Base-by-base conservation (phyloP, 2,113 vertebrate genomes). In the Girardinichthys multiradiatus region DNA sequence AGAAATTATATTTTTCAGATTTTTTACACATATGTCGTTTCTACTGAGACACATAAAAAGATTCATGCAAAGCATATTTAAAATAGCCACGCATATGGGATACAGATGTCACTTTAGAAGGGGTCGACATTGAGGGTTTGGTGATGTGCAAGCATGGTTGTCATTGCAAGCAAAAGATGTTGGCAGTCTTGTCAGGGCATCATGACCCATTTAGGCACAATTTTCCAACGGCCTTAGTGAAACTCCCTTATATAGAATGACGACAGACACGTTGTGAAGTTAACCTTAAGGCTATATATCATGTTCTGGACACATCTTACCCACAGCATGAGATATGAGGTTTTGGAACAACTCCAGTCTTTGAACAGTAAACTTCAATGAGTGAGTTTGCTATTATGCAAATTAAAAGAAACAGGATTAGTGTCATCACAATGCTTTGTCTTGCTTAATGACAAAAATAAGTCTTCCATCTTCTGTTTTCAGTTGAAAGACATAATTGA, bases 261-360 rank as follows among this genome's bases (percentile, higher is more conserved):
- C 85, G 80, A 88, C n/a, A 83, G 85, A 92, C 82, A 70, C 26
- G 4, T 83, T 83, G 26, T 64, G 59, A 84, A 85, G 72, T 70
- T 26, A 80, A 0, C 37, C 84, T 68, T 15, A n/a, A 67, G 64
- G 86, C 71, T 66, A 28, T 33, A 24, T 42, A 77, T 68, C 73
- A 72, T 77, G 61, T 42, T 72, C 62, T 57, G 12, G 12, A 62
- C 59, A n/a, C 68, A 6, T 71, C 51, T 57, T 27, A 39, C 57
- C 74, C 75, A 70, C 69, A 59, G 26, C 7, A 27, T 39, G 57
- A 67, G 63, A 54, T 37, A 77, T 24, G n/a, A 27, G 51, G 26
- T 59, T 61, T 37, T 5, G 28, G 29, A 33, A 31, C 48, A 76
- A 72, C 11, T 60, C 11, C 27, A 27, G 24, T 64, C 21, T 57